A percentile compares a stretch with the other conserved stretches of the same genome.
These are phyloP conservation scores for Drosophila paramelanica DNA, from an alignment of 2,888 invertebrate species.

Conservation along the genomic window DNA sequence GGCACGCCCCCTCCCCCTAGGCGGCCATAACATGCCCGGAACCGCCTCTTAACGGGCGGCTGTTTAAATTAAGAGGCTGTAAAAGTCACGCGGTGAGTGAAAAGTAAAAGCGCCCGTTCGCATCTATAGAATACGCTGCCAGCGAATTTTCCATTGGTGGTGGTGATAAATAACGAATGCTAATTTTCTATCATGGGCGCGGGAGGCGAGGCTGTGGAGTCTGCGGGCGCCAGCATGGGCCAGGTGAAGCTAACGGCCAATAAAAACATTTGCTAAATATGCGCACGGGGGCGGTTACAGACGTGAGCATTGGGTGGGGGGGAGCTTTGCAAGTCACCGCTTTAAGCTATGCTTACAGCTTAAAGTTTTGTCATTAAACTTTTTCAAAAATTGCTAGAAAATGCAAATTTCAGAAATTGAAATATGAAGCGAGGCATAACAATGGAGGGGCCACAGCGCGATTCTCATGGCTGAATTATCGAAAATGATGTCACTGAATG, in stretches of 20 bases:
- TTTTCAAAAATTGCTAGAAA: conserved; percentile 45
- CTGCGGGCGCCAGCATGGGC: conserved; percentile 35
- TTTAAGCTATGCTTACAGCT: conserved; percentile 52
- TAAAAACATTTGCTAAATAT: conserved; percentile 71
- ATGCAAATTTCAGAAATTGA: conserved; percentile 54
- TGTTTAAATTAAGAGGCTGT: conserved; percentile 80
- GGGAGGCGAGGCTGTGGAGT: not conserved
- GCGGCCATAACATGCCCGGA: conserved; percentile 48
- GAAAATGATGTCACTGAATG: conserved; percentile 20
- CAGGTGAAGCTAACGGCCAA: conserved; percentile 80
- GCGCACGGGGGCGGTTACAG: conserved; percentile 31
- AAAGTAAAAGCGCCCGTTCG: conserved; percentile 60
- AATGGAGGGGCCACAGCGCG: conserved; percentile 1
- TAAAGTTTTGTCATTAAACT: conserved; percentile 65
- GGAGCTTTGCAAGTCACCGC: conserved; percentile 9
- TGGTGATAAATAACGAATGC: conserved; percentile 76
- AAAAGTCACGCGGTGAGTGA: conserved; percentile 80
- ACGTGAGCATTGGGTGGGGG: not conserved
- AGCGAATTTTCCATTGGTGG: conserved; percentile 49
- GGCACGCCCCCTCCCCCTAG: conserved; percentile 22
- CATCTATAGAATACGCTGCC: conserved; percentile 31
- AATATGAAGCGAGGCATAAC: conserved; percentile 47
- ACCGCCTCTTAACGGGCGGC: conserved; percentile 44
- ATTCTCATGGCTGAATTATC: conserved; percentile 17
- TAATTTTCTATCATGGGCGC: conserved; percentile 68